Base-by-base conservation (phyloP, 2,113 vertebrate species). In the Syrmaticus mikado region DNA sequence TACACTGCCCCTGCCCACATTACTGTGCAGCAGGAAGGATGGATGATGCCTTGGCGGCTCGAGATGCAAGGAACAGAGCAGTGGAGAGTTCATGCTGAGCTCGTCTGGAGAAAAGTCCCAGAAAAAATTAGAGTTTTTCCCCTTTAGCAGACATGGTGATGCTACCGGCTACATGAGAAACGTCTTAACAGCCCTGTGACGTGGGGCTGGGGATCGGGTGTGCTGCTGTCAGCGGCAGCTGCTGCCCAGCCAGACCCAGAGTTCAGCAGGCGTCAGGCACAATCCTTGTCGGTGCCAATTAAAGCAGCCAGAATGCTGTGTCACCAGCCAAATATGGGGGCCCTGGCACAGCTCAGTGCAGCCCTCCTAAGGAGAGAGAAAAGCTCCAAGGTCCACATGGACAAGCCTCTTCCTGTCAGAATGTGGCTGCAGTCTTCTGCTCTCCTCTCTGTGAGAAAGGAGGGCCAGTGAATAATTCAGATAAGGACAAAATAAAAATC, bases 241-340 rank as follows among this genome's bases (percentile, higher is more conserved):
- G 93, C 94, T 71, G 87, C 48, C 61, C 2, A 1, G 30, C 15
- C 24, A 8, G 90, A 65, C 79, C 62, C 11, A 58, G 64, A 25
- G 57, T 91, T 78, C 89, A 92, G 89, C 89, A 64, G 68, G 65
- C 57, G 89, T 74, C 89, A 85, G 20, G 21, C 79, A 61, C 82
- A 70, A 87, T 65, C 76, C 85, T 64, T 21, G 0, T 60, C 82
- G 76, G 78, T 32, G 81, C 92, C 89, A 15, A 79, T 75, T 64
- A 80, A 79, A 90, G 60, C 84, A 81, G 64, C 24, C 53, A 80
- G 52, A 93, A 82, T n/a, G 93, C 95, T 95, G 89, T 85, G 94
- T 97, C 95, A 97, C 65, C 27, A 41, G 61, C 93, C 79, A 92
- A 92, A 96, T 95, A 94, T 87, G 93, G 95, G 92, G 93, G 32